phyloP scores from a whole-genome alignment of 1,140 invertebrate genomes.

The Zaprionus gabonicus region DNA sequence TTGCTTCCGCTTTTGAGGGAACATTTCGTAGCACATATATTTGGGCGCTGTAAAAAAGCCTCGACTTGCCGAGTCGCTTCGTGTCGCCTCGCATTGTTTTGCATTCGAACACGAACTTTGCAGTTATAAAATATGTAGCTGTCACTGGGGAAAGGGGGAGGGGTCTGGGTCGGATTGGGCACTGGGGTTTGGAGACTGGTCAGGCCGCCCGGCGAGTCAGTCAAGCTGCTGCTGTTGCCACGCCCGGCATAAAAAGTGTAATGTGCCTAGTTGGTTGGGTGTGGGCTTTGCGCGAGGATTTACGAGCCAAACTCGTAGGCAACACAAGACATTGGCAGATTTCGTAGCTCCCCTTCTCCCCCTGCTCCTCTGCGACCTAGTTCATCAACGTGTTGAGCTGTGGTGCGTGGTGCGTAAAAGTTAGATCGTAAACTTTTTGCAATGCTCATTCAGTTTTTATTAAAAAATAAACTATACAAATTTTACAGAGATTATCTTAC shows the following conservation, averaged over 20 bases:
- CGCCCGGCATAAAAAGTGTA: constrained; percentile 70
- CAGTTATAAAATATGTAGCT: constrained; percentile 48
- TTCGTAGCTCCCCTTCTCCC: not conserved
- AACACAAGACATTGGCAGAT: not conserved
- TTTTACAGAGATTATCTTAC: constrained; percentile 77
- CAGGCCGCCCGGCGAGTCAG: not conserved
- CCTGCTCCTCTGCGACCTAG: constrained; percentile 26
- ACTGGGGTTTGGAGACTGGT: not conserved
- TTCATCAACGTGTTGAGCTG: constrained; percentile 77
- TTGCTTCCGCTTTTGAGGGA: constrained; percentile 50
- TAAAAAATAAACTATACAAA: constrained; percentile 82
- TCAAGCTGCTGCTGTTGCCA: constrained; percentile 2
- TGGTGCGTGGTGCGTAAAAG: constrained; percentile 56
- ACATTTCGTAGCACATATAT: constrained; percentile 54
- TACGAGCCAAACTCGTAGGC: constrained; percentile 46
- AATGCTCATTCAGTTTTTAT: constrained; percentile 74
- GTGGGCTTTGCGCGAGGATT: constrained; percentile 56
- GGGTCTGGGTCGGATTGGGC: not conserved
- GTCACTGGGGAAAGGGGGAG: not conserved
- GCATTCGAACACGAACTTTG: constrained; percentile 55
- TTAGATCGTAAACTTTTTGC: constrained; percentile 66
- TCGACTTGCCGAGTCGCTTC: not conserved
- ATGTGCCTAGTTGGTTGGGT: constrained; percentile 49
- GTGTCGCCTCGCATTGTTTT: constrained; percentile 40
- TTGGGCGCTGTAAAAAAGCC: constrained; percentile 22